These are phyloP conservation scores for Melikaiella ostensackeni DNA, from an alignment of 2,888 invertebrate genomes.

Conservation along the genomic window DNA sequence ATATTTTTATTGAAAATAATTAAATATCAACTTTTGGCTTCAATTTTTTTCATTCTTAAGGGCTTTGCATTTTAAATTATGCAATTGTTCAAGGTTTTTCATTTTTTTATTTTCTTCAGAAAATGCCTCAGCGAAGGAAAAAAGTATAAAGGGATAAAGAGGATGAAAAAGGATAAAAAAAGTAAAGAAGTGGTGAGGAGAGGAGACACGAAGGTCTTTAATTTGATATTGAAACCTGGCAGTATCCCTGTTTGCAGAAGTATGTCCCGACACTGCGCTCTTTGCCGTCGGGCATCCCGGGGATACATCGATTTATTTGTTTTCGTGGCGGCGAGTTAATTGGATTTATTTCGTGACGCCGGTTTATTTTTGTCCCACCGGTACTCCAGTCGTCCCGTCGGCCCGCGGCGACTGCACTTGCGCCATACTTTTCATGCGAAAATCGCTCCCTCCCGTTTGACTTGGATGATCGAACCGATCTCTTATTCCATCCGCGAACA, in stretches of 20 bases:
- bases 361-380: constrained; percentile 59
- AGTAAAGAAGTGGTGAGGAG: background rate
- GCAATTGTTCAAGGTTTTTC: too few species aligned
- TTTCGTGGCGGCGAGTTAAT: constrained; percentile 65
- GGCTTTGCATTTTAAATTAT: too few species aligned
- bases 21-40: too few species aligned
- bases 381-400: constrained; percentile 50
- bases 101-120: too few species aligned
- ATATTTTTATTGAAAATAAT: too few species aligned
- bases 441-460: constrained; percentile 49
- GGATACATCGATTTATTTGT: constrained; percentile 67
- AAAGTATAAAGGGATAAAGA: constrained; percentile 4
- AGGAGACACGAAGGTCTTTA: constrained; percentile 34
- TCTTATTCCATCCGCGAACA: constrained; percentile 22
- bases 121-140: background rate
- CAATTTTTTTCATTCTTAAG: too few species aligned
- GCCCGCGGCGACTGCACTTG: constrained; percentile 41
- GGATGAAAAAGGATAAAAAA: background rate
- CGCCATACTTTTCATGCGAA: constrained; percentile 56
- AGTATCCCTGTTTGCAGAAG: constrained; percentile 50
- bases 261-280: constrained; percentile 45
- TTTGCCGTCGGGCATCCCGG: constrained; percentile 47
- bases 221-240: constrained; percentile 48
- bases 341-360: constrained; percentile 66
- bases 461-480: constrained; percentile 41